phyloP scores from a whole-genome alignment of 1,140 invertebrate species.

The Halesus radiatus region DNA sequence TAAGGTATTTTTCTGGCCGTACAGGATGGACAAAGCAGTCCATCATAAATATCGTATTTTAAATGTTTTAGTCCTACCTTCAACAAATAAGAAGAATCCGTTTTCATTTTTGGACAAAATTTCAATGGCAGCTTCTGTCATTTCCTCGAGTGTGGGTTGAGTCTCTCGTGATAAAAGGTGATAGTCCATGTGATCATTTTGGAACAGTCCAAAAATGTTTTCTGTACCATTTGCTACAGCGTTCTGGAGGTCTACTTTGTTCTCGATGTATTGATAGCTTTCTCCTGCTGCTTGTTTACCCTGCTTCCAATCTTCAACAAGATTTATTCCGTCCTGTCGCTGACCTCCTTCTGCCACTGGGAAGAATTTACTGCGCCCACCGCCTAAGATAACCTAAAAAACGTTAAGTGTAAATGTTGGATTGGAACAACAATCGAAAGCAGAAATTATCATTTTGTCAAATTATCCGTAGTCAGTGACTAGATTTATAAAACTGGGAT shows the following conservation, averaged over 20 bases:
- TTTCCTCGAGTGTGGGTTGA: slow-evolving; percentile 81
- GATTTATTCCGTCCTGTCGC: slow-evolving; percentile 65
- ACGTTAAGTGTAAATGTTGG: too few relatives aligned
- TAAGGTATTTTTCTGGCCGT: too few relatives aligned
- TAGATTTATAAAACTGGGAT: too few relatives aligned
- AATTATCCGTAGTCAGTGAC: too few relatives aligned
- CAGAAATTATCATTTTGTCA: too few relatives aligned
- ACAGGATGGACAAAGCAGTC: too few relatives aligned
- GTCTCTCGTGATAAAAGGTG: slow-evolving; percentile 68
- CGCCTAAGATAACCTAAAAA: slow-evolving; percentile 68
- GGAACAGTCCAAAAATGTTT: slow-evolving; percentile 74
- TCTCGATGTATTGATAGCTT: slow-evolving; percentile 56
- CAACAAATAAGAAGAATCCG: slow-evolving; percentile 80
- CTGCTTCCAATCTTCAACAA: slow-evolving; percentile 70
- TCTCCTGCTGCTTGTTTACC: slow-evolving; percentile 60
- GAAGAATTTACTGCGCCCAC: slow-evolving; percentile 65
- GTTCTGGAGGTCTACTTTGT: slow-evolving; percentile 61
- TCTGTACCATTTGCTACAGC: slow-evolving; percentile 49
- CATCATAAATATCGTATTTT: too few relatives aligned
- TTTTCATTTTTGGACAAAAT: slow-evolving; percentile 78
- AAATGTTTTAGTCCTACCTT: slow-evolving; percentile 68
- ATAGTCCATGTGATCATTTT: slow-evolving; percentile 71
- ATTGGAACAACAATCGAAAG: too few relatives aligned
- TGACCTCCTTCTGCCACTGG: slow-evolving; percentile 67
- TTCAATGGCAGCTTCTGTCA: slow-evolving; percentile 85